These are phyloP conservation scores for Heliothis peltigera DNA, from an alignment of 2,888 invertebrate species.

Conservation along the genomic window DNA sequence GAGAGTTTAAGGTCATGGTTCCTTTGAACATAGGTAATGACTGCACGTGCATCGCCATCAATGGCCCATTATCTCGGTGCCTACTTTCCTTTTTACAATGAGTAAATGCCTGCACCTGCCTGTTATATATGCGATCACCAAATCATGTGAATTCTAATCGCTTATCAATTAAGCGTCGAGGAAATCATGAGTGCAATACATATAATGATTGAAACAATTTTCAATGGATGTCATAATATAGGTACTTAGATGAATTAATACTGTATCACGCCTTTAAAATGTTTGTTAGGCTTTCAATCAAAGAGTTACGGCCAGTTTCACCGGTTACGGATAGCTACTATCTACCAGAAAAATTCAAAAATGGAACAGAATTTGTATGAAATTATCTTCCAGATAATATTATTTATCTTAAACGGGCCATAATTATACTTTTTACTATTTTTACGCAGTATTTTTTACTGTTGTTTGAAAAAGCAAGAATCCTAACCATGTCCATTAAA, in stretches of 20 bases:
- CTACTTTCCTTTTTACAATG: constrained; percentile 18
- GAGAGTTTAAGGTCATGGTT: constrained; percentile 14
- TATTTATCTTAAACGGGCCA: too few relatives aligned
- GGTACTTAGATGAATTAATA: constrained; percentile 2
- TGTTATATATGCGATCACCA: not conserved
- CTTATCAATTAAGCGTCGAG: constrained; percentile 27
- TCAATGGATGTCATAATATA: constrained; percentile 7
- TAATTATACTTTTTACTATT: too few relatives aligned
- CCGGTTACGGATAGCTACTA: too few relatives aligned
- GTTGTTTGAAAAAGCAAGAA: too few relatives aligned
- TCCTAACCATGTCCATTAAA: too few relatives aligned
- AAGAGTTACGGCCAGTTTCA: too few relatives aligned
- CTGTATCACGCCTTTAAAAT: constrained; percentile 4
- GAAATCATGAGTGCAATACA: constrained; percentile 6
- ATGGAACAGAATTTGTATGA: too few relatives aligned
- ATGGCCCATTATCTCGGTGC: not conserved
- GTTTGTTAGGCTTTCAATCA: too few relatives aligned
- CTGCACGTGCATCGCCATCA: constrained; percentile 13
- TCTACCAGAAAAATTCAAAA: too few relatives aligned
- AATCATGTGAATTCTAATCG: constrained; percentile 12
- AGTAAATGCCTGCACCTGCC: not conserved
- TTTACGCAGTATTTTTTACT: too few relatives aligned
- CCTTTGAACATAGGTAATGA: not conserved
- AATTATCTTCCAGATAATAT: too few relatives aligned
- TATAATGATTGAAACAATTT: constrained; percentile 29